phyloP scores from a whole-genome alignment of 53 echinoderm and acorn worm genomes.

The Hippasteria phrygiana region DNA sequence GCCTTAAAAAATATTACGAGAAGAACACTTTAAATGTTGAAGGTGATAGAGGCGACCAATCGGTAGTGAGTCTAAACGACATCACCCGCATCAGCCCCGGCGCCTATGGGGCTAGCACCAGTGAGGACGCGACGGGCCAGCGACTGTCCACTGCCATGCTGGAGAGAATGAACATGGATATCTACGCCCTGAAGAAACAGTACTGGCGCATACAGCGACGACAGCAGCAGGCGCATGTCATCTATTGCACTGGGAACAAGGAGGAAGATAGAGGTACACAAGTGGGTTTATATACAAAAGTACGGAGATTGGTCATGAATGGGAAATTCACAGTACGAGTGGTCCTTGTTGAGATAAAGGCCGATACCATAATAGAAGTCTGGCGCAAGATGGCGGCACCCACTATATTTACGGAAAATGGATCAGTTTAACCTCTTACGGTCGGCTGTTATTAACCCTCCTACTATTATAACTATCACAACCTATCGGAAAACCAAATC shows the following conservation, averaged over 20 bases:
- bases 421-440: no score
- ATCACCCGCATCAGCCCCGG: conserved; percentile 93
- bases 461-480: no score
- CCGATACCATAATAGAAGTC: no score
- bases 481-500: no score
- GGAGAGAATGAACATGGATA: conserved; percentile 97
- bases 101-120: conserved; percentile 81
- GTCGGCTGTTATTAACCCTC: no score
- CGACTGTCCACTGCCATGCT: conserved; percentile 86
- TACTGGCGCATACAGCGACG: conserved; percentile 94
- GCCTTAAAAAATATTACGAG: neutral
- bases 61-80: conserved; percentile 67
- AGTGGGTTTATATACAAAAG: neutral
- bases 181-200: conserved; percentile 93
- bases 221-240: conserved; percentile 95
- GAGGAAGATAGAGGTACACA: conserved; percentile 68
- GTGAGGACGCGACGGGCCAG: conserved; percentile 70
- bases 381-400: no score
- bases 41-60: conserved; percentile 32
- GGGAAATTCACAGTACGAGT: no score
- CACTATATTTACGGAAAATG: no score
- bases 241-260: conserved; percentile 88
- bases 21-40: neutral
- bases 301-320: no score
- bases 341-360: no score